Evolutionary conservation across 2,113 vertebrate species (phyloP).

Genomic region (Odontophorus gujanensis): DNA sequence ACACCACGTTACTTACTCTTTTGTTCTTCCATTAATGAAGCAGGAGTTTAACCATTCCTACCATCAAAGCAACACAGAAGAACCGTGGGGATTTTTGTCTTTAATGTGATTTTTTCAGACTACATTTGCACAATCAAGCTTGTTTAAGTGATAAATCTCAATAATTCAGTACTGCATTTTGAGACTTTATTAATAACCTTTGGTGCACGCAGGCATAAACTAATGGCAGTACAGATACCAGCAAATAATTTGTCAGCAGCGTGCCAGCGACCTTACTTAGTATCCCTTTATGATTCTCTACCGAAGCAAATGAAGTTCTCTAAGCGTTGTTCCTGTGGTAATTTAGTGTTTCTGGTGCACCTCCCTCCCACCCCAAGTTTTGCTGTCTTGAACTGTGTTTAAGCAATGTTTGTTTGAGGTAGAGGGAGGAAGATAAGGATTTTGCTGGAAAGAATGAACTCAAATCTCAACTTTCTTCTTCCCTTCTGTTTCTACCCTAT

Average conservation of each 20-base stretch:
- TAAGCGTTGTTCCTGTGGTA: accelerated
- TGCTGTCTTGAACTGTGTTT: neutral
- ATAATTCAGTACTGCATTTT: neutral
- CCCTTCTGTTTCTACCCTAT: neutral
- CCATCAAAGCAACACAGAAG: too few relatives aligned
- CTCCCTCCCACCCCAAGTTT: neutral
- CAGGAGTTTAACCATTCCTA: neutral
- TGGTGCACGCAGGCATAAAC: neutral
- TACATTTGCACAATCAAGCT: neutral
- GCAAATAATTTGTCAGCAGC: neutral
- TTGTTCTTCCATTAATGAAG: neutral
- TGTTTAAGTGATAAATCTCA: neutral
- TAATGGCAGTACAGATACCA: neutral
- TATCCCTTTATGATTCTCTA: neutral
- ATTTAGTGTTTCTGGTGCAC: neutral
- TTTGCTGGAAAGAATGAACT: neutral
- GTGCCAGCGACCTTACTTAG: neutral
- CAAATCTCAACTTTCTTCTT: neutral
- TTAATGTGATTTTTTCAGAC: too few relatives aligned
- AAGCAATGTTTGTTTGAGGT: neutral
- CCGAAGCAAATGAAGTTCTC: neutral
- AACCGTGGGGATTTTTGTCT: too few relatives aligned
- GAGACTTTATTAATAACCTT: neutral
- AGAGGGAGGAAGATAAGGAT: neutral
- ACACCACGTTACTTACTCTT: neutral